phyloP scores from a whole-genome alignment of 2,113 vertebrate genomes.

The Eretmodus cyanostictus region DNA sequence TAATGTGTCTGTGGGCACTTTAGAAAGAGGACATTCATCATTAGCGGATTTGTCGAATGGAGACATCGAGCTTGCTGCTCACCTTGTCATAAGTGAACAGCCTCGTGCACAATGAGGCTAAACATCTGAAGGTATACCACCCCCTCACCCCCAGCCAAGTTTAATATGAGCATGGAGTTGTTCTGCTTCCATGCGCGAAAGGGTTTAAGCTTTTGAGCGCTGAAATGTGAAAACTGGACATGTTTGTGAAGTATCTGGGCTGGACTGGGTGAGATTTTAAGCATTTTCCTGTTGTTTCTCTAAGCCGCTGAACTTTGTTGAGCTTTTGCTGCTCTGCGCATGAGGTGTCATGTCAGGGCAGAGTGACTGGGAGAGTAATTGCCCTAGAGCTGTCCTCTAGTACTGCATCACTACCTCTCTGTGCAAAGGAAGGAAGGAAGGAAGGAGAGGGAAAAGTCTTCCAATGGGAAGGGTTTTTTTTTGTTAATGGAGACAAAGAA shows the following conservation, averaged over 20 bases:
- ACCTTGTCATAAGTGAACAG: not conserved
- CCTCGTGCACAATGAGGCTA: not conserved
- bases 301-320: not conserved
- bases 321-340: not conserved
- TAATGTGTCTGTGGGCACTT: not conserved
- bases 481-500: not conserved
- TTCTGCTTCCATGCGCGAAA: not conserved
- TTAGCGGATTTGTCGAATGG: not conserved
- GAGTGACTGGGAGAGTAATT: slow-evolving; percentile 38
- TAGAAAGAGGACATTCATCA: not conserved
- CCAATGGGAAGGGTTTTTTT: slow-evolving; percentile 24
- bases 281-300: not conserved
- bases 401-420: slow-evolving; percentile 24
- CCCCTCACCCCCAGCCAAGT: not conserved
- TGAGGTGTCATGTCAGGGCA: slow-evolving; percentile 33
- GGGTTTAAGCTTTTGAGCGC: not conserved
- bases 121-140: not conserved
- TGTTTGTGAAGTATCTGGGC: not conserved
- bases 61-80: not conserved
- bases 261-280: not conserved
- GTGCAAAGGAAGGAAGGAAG: not conserved
- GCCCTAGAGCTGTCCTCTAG: slow-evolving; percentile 51
- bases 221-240: not conserved
- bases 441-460: not conserved
- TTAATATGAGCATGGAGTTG: not conserved